Evolutionary conservation across 2,888 invertebrate species (phyloP).

Genomic region (Mimumesa dahlbomi): DNA sequence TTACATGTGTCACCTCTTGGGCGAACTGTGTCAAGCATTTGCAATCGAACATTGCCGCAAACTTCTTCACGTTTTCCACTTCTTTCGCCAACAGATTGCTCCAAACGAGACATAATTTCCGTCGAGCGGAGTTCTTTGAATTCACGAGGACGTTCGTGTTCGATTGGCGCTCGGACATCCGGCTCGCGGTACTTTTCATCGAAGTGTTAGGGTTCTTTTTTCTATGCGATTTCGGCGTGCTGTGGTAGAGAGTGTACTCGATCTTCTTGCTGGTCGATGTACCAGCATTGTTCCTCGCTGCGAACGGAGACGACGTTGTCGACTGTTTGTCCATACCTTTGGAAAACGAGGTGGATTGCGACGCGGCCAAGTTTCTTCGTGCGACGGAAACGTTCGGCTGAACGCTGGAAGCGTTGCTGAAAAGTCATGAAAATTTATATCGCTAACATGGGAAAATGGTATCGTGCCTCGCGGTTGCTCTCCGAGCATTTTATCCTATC

Average conservation of each 20-base stretch:
- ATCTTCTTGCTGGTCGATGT: neutral
- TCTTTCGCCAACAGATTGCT: slow-evolving; percentile 58
- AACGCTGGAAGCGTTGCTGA: neutral
- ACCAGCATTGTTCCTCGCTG: neutral
- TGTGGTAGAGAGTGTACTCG: slow-evolving; percentile 59
- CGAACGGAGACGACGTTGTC: neutral
- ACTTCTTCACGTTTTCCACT: slow-evolving; percentile 55
- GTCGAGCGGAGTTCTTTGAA: too few relatives aligned
- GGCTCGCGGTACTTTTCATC: neutral
- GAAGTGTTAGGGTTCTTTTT: neutral
- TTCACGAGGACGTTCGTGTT: too few relatives aligned
- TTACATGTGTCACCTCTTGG: slow-evolving; percentile 69
- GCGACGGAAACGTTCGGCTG: too few relatives aligned
- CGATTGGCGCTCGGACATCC: too few relatives aligned
- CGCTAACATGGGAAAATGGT: too few relatives aligned
- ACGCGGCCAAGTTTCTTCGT: too few relatives aligned
- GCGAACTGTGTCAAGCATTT: slow-evolving; percentile 59
- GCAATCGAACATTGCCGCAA: slow-evolving; percentile 56
- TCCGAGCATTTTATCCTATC: too few relatives aligned
- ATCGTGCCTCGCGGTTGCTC: too few relatives aligned
- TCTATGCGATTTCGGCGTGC: slow-evolving; percentile 60
- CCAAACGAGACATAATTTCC: slow-evolving; percentile 62
- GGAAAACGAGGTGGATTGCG: neutral
- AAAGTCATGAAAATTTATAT: too few relatives aligned
- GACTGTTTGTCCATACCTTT: neutral